A percentile compares a stretch with the other conserved stretches of the same genome.
phyloP scores from a whole-genome alignment of 2,113 vertebrate species.

The Nicator chloris region DNA sequence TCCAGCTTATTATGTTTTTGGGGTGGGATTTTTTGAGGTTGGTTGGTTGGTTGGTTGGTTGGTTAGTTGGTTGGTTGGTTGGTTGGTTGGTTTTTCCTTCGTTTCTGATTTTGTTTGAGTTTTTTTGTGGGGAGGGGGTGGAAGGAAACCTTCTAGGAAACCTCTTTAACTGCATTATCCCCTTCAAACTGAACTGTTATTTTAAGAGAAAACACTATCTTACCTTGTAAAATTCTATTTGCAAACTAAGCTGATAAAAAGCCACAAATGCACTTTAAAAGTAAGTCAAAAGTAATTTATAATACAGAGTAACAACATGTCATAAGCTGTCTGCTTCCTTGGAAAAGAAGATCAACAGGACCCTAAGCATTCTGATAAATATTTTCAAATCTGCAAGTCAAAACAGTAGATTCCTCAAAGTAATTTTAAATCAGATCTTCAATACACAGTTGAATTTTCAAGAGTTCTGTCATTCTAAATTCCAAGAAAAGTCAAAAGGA shows the following conservation, averaged over 20 bases:
- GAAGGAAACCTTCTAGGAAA: neutral
- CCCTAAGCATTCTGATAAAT: neutral
- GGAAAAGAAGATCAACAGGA: neutral
- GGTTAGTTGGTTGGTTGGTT: neutral
- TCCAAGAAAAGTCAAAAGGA: neutral
- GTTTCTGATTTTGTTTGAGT: neutral
- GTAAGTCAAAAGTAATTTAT: neutral
- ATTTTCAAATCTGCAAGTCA: neutral
- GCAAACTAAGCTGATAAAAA: neutral
- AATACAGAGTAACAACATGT: neutral
- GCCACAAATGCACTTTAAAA: neutral
- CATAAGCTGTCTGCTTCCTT: neutral
- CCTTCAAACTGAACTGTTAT: neutral
- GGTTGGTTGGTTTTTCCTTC: neutral
- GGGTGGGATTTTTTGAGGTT: fast-evolving
- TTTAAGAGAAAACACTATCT: neutral
- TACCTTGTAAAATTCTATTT: neutral
- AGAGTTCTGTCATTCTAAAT: neutral
- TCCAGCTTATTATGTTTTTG: neutral
- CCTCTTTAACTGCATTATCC: neutral
- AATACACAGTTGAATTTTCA: neutral
- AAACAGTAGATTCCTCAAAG: neutral
- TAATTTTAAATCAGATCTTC: neutral
- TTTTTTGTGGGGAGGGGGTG: fast-evolving
- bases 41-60: neutral